A percentile compares a stretch with the other conserved stretches of the same genome.
Conservation (phyloP, 1,140 invertebrate species). For the Drosophila albomicans region DNA sequence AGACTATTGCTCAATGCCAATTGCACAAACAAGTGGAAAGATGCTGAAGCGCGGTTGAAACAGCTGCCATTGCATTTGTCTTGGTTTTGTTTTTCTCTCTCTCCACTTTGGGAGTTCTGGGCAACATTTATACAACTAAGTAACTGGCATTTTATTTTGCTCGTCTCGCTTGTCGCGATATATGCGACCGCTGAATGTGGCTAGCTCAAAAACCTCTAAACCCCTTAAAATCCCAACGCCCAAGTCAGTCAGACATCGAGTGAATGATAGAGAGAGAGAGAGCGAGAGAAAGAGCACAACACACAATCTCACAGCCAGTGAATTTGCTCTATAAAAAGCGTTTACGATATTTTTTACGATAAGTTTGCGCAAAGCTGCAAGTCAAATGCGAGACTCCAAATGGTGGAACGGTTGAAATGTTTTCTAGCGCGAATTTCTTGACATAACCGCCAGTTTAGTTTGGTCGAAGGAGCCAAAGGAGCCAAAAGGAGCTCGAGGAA, state of each 20-base stretch:
- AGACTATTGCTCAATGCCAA: slow-evolving; percentile 27
- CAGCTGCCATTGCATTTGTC: slow-evolving; percentile 13
- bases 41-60: slow-evolving; percentile 17
- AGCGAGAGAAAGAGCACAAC: background rate
- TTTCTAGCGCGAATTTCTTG: slow-evolving; percentile 59
- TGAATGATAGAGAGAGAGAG: background rate
- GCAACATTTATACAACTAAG: slow-evolving; percentile 69
- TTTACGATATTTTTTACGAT: slow-evolving; percentile 76
- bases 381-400: slow-evolving; percentile 65
- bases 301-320: slow-evolving; percentile 30
- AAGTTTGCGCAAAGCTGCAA: slow-evolving; percentile 61
- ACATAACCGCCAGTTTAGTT: slow-evolving; percentile 36
- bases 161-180: slow-evolving; percentile 49
- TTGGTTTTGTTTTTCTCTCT: background rate
- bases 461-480: background rate
- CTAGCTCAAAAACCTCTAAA: slow-evolving; percentile 4
- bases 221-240: background rate
- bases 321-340: slow-evolving; percentile 56
- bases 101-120: slow-evolving; percentile 29
- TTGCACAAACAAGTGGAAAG: slow-evolving; percentile 42
- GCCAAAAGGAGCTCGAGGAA: background rate
- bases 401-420: slow-evolving; percentile 64
- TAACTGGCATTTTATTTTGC: slow-evolving; percentile 78
- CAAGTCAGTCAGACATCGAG: background rate
- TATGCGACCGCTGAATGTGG: slow-evolving; percentile 65